Conservation (phyloP, 2,113 vertebrate species). For the Gavialis gangeticus region DNA sequence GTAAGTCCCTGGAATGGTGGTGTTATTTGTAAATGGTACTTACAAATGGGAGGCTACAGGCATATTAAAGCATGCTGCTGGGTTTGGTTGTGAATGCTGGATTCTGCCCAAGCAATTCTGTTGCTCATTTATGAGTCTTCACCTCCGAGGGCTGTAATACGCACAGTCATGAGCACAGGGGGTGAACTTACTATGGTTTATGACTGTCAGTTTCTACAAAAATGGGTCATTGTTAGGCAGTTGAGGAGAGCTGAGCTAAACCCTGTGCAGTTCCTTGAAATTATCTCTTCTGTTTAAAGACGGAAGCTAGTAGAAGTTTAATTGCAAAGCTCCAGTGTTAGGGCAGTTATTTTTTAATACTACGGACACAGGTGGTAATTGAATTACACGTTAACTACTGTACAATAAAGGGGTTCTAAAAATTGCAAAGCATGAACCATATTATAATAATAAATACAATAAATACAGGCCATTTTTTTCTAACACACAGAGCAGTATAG, state of each 20-base stretch:
- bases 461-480: background rate
- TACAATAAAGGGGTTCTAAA: background rate
- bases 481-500: background rate
- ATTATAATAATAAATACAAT: background rate
- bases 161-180: too few relatives aligned
- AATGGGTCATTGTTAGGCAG: background rate
- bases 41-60: too few relatives aligned
- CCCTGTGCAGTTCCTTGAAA: background rate
- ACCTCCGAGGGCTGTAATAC: background rate
- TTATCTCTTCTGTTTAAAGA: too few relatives aligned
- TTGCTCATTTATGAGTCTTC: background rate
- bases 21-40: background rate
- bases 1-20: too few relatives aligned
- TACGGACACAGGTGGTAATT: accelerated
- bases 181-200: background rate
- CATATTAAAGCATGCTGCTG: too few relatives aligned
- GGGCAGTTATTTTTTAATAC: background rate
- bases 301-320: background rate
- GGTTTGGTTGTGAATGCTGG: background rate
- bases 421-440: background rate
- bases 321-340: accelerated
- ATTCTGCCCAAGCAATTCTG: background rate
- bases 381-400: background rate
- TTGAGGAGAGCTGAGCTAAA: background rate
- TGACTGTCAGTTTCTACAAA: background rate